Percentiles rank a stretch among this genome's conserved stretches.
These are phyloP conservation scores for Drosophila paracracens DNA, from an alignment of 2,888 invertebrate species.

Conservation along the genomic window DNA sequence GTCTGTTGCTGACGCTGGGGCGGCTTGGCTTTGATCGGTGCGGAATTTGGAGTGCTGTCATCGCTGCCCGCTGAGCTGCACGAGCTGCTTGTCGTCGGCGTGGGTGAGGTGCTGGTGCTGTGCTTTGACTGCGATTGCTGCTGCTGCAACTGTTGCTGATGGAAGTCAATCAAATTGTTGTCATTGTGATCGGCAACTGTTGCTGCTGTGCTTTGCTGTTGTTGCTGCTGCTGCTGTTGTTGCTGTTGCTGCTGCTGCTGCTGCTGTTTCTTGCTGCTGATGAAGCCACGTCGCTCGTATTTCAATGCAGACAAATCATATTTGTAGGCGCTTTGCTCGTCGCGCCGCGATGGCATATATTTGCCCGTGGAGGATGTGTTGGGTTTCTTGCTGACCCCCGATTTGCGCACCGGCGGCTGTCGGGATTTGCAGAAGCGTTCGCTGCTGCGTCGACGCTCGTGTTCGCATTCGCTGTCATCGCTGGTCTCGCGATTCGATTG, in stretches of 20 bases:
- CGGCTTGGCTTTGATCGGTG: slow-evolving; percentile 65
- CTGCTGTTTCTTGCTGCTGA: slow-evolving; percentile 80
- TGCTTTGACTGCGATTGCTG: slow-evolving; percentile 62
- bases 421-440: slow-evolving; percentile 88
- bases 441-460: slow-evolving; percentile 88
- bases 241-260: slow-evolving; percentile 55
- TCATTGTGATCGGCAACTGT: slow-evolving; percentile 83
- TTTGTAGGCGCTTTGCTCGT: slow-evolving; percentile 84
- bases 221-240: slow-evolving; percentile 52
- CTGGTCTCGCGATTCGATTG: slow-evolving; percentile 82
- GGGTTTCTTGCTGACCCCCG: slow-evolving; percentile 83
- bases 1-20: slow-evolving; percentile 64
- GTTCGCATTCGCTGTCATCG: slow-evolving; percentile 87
- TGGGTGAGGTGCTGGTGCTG: slow-evolving; percentile 74
- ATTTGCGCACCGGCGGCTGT: slow-evolving; percentile 86
- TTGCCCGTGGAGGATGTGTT: slow-evolving; percentile 60
- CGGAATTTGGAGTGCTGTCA: slow-evolving; percentile 62
- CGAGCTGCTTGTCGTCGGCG: slow-evolving; percentile 68
- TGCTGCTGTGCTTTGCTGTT: slow-evolving; percentile 53
- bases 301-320: slow-evolving; percentile 84
- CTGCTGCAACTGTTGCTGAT: slow-evolving; percentile 67
- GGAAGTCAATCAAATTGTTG: slow-evolving; percentile 85
- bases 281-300: slow-evolving; percentile 84
- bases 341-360: slow-evolving; percentile 78
- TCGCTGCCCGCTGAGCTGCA: slow-evolving; percentile 72